A percentile compares a stretch with the other conserved stretches of the same genome.
phyloP scores from a whole-genome alignment of 1,140 invertebrate genomes.

The Drosophila suzukii region DNA sequence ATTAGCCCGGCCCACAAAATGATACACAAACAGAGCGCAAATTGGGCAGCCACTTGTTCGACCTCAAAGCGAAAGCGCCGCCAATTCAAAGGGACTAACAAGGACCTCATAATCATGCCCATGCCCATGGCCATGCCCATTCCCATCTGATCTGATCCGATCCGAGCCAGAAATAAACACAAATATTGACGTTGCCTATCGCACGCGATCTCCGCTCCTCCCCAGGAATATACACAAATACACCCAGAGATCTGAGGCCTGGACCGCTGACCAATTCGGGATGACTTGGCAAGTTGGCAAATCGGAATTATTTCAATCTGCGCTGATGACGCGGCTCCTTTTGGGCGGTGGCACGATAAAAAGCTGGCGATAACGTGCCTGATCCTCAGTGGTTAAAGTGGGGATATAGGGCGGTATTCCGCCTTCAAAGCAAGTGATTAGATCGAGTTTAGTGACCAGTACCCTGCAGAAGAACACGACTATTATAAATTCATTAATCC shows the following conservation, averaged over 20 bases:
- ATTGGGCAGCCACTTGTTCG: slow-evolving; percentile 75
- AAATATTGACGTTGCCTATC: slow-evolving; percentile 83
- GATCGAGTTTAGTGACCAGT: background rate
- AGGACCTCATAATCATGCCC: slow-evolving; percentile 58
- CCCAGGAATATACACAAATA: background rate
- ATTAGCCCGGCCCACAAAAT: slow-evolving; percentile 72
- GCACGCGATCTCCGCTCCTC: slow-evolving; percentile 71
- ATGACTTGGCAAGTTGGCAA: slow-evolving; percentile 72
- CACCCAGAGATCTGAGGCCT: slow-evolving; percentile 19
- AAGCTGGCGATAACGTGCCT: slow-evolving; percentile 66
- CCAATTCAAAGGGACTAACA: slow-evolving; percentile 57
- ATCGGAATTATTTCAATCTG: slow-evolving; percentile 77
- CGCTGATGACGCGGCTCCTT: slow-evolving; percentile 73
- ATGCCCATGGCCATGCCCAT: slow-evolving; percentile 28
- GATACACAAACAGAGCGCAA: slow-evolving; percentile 70
- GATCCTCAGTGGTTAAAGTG: background rate
- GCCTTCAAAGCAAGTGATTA: background rate
- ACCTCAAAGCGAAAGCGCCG: slow-evolving; percentile 57
- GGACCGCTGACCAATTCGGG: slow-evolving; percentile 54
- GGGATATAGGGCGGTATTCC: slow-evolving; percentile 1
- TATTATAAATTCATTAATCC: too few species aligned
- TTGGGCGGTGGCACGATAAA: slow-evolving; percentile 57
- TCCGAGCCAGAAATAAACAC: slow-evolving; percentile 59
- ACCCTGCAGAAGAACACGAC: background rate
- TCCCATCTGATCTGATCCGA: slow-evolving; percentile 8